Conservation (phyloP, 2,888 invertebrate species). For the Cerastoderma edule region DNA sequence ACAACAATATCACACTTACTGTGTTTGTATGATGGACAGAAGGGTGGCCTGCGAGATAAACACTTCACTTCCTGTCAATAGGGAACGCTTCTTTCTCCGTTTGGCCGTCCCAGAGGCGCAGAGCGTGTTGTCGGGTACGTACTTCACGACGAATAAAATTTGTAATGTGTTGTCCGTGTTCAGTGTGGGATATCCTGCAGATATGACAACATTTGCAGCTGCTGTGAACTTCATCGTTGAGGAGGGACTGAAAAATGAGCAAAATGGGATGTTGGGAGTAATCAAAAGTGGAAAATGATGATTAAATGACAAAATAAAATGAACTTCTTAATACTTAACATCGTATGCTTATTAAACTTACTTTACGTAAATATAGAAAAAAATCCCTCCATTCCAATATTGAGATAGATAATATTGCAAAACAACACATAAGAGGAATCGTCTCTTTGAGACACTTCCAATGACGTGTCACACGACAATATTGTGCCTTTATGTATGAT, state of each 20-base stretch:
- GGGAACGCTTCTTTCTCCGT: conserved; percentile 29
- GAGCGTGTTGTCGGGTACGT: conserved; percentile 31
- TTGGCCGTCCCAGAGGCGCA: conserved; percentile 46
- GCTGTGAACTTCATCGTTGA: conserved; percentile 34
- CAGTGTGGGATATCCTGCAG: conserved; percentile 38
- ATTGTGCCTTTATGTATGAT: too few species aligned
- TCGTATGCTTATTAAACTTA: too few species aligned
- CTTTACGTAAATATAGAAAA: too few species aligned
- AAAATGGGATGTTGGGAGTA: too few species aligned
- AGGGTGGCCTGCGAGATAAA: conserved; percentile 39
- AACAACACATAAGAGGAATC: too few species aligned
- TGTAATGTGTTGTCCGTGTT: conserved; percentile 21
- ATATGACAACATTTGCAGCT: conserved; percentile 30
- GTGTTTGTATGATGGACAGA: conserved; percentile 34
- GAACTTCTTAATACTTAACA: too few species aligned
- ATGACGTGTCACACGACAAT: too few species aligned
- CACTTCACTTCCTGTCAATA: conserved; percentile 25
- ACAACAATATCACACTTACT: conserved; percentile 31
- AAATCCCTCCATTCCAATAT: too few species aligned
- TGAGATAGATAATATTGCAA: too few species aligned
- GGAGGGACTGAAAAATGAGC: conserved; percentile 30
- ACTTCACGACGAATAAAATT: conserved; percentile 34
- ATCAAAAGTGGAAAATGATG: too few species aligned
- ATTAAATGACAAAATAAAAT: too few species aligned
- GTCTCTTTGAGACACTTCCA: too few species aligned